These are phyloP conservation scores for Myiothlypis chrysogaster DNA, from an alignment of 2,797 vertebrate species.

Conservation along the genomic window DNA sequence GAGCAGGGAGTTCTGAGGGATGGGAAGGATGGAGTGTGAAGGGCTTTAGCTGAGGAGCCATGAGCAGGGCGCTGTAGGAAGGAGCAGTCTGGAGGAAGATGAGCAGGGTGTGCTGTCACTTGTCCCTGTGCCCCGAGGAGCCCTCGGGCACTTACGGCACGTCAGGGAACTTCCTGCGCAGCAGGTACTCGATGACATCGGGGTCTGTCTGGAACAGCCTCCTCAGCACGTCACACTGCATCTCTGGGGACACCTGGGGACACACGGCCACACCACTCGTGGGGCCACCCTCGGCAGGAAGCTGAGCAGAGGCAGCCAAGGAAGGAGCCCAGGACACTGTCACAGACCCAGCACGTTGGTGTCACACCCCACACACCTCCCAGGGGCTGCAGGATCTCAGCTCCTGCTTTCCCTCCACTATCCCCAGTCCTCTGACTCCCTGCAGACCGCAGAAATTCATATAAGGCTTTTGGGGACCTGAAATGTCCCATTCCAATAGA, in stretches of 20 bases:
- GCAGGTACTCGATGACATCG: conserved; percentile 89
- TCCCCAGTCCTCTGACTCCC: not conserved
- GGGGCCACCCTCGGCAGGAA: accelerated
- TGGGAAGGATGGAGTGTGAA: not conserved
- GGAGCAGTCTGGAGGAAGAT: no score
- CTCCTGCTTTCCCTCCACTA: not conserved
- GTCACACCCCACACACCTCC: not conserved
- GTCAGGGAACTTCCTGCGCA: conserved; percentile 84
- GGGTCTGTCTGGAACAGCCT: conserved; percentile 90
- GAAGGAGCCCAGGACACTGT: accelerated
- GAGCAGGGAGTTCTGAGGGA: not conserved
- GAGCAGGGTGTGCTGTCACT: not conserved
- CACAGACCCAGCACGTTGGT: accelerated
- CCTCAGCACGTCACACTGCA: conserved; percentile 87
- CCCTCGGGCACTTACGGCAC: not conserved
- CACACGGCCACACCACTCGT: accelerated
- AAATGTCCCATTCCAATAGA: not conserved
- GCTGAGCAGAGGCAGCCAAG: not conserved
- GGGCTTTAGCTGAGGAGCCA: not conserved
- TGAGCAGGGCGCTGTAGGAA: accelerated
- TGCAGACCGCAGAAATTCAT: not conserved
- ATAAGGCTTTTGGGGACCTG: not conserved
- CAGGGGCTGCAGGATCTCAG: not conserved
- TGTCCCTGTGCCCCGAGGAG: not conserved
- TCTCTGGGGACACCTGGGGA: conserved; percentile 84